Evolutionary conservation across 1,140 invertebrate genomes (phyloP).

Genomic region (Meteorus sp.): DNA sequence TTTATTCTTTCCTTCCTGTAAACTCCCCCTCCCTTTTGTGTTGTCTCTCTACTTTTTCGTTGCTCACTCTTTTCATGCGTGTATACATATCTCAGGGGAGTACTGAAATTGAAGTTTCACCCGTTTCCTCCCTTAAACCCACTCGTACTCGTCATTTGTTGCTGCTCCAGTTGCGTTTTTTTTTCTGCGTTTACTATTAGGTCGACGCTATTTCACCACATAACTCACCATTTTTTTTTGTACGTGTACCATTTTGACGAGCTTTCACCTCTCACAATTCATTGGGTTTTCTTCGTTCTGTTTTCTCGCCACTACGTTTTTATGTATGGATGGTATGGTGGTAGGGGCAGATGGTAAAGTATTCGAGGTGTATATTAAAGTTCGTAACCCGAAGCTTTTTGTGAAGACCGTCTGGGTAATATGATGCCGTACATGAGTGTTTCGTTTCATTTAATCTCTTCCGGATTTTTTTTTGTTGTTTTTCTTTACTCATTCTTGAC

Average conservation of each 20-base stretch:
- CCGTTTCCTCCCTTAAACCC: background rate
- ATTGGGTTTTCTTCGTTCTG: constrained; percentile 3
- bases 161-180: constrained; percentile 7
- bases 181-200: background rate
- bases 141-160: constrained; percentile 18
- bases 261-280: constrained; percentile 5
- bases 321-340: background rate
- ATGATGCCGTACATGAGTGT: constrained; percentile 1
- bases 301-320: constrained; percentile 3
- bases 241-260: constrained; percentile 10
- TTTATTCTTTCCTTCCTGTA: too few species aligned
- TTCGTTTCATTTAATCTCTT: background rate
- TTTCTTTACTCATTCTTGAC: too few species aligned
- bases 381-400: constrained; percentile 4
- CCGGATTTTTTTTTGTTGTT: too few species aligned
- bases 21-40: background rate
- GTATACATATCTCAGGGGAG: constrained; percentile 4
- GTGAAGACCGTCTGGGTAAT: background rate
- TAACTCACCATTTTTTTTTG: background rate
- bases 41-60: constrained; percentile 9
- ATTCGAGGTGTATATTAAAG: background rate
- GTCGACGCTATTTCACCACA: background rate
- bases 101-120: constrained; percentile 22
- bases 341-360: background rate
- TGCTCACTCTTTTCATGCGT: background rate